Conservation (phyloP, 2,797 vertebrate species). For the Tapirus indicus region DNA sequence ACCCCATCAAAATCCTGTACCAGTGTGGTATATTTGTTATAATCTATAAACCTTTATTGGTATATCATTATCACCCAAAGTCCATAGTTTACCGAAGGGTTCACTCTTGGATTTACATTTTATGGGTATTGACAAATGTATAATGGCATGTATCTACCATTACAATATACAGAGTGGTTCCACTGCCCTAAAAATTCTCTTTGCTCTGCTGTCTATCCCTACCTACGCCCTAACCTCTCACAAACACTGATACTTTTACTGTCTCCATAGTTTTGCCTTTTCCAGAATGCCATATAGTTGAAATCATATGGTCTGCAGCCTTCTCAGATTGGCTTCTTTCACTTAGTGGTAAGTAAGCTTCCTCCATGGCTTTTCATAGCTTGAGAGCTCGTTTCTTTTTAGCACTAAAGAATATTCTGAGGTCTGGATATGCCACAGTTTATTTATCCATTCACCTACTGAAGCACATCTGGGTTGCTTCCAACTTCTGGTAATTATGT, state of each 20-base stretch:
- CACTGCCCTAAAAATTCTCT: neutral
- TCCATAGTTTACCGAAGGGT: neutral
- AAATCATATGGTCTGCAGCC: neutral
- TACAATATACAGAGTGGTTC: neutral
- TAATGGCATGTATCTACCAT: neutral
- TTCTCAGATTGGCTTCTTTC: neutral
- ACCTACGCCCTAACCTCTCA: neutral
- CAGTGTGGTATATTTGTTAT: neutral
- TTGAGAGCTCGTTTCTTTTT: neutral
- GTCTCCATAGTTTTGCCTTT: neutral
- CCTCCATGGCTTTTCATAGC: neutral
- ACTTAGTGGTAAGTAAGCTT: neutral
- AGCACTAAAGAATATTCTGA: neutral
- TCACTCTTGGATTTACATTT: neutral
- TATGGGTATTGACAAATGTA: neutral
- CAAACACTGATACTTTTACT: neutral
- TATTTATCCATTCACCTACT: neutral
- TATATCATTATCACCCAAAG: neutral
- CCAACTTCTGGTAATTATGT: neutral
- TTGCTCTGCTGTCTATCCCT: neutral
- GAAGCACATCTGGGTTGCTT: neutral
- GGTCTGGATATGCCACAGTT: neutral
- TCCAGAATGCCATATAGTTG: neutral
- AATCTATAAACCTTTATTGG: neutral
- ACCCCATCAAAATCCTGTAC: neutral